phyloP scores from a whole-genome alignment of 2,888 invertebrate genomes.

The Dioctria rufipes region DNA sequence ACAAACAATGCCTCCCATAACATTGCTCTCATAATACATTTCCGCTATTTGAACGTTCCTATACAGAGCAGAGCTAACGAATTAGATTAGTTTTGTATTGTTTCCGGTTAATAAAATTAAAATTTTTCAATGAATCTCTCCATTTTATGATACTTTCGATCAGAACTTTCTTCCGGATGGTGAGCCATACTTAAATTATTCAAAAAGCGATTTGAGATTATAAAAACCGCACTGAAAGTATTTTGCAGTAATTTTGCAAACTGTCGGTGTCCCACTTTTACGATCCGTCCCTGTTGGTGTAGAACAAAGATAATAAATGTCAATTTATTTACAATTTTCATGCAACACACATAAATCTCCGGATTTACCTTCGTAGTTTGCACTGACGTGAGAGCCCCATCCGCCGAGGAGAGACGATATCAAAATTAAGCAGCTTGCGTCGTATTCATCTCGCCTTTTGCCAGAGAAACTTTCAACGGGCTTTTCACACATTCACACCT shows the following conservation, averaged over 20 bases:
- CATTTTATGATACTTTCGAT: neutral
- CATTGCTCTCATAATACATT: no score
- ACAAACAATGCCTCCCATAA: no score
- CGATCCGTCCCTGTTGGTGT: neutral
- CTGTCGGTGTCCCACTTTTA: conserved; percentile 4
- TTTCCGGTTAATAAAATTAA: neutral
- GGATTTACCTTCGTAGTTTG: neutral
- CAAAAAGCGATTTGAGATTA: neutral
- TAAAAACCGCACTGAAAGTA: neutral
- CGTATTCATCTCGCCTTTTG: neutral
- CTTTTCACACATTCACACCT: neutral
- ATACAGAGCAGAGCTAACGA: no score
- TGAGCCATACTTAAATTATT: neutral
- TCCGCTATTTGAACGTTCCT: no score
- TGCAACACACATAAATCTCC: conserved; percentile 12
- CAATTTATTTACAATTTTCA: conserved; percentile 12
- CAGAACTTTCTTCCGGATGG: conserved; percentile 17
- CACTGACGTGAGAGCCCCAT: neutral
- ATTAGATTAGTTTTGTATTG: neutral
- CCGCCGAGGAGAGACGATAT: neutral
- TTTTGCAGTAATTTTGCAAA: conserved; percentile 1
- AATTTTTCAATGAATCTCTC: neutral
- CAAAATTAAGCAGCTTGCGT: neutral
- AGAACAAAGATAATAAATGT: conserved; percentile 24
- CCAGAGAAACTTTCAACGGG: conserved; percentile 24